A percentile compares a stretch with the other conserved stretches of the same genome.
Evolutionary conservation across 2,113 vertebrate species (phyloP).

Genomic region (Sminthopsis crassicaudata): DNA sequence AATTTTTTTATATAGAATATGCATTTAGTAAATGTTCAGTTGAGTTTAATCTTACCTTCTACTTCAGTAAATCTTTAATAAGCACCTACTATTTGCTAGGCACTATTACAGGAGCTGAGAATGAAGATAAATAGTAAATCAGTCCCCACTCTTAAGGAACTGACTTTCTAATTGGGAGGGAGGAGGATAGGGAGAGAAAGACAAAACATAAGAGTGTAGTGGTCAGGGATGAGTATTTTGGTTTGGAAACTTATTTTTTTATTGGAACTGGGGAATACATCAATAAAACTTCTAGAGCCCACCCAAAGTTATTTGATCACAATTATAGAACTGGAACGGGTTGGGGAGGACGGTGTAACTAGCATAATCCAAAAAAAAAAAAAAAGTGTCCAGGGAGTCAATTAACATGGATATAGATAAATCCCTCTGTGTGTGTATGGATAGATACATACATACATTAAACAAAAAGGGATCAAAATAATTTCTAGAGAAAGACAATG

Average conservation of each 20-base stretch:
- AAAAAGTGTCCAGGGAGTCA: not conserved
- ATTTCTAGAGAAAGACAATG: not conserved
- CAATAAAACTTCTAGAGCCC: not conserved
- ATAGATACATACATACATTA: not conserved
- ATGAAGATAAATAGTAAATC: not conserved
- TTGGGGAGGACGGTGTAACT: not conserved
- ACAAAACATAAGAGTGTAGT: not conserved
- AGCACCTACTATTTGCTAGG: not conserved
- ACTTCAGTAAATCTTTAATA: not conserved
- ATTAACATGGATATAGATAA: not conserved
- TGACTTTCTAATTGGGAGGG: not conserved
- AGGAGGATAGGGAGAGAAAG: too few species aligned
- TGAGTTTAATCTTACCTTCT: not conserved
- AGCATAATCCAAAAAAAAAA: not conserved
- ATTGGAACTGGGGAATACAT: not conserved
- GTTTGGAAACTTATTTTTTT: not conserved
- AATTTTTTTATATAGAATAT: not conserved
- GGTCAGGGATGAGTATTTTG: not conserved
- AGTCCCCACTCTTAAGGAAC: not conserved
- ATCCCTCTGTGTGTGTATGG: too few species aligned
- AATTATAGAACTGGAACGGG: not conserved
- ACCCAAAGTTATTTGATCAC: not conserved
- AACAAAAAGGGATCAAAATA: not conserved
- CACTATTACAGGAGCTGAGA: not conserved
- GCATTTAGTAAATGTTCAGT: not conserved